Evolutionary conservation across 2,888 invertebrate species (phyloP).

Genomic region (Gymnosoma rotundatum): DNA sequence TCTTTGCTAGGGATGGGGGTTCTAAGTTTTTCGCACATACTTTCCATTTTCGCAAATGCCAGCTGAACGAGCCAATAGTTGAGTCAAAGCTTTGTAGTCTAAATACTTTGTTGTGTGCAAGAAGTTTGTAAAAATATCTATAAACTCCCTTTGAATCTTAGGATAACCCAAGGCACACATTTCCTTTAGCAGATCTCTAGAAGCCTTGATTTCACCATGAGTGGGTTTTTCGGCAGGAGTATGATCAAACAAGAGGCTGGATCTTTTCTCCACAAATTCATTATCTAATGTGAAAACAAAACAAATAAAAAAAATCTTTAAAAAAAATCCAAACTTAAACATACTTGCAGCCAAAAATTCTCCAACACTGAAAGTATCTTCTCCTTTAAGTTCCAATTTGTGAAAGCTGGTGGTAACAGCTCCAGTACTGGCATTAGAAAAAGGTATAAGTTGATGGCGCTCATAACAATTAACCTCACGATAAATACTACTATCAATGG

Average conservation of each 20-base stretch:
- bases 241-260: slow-evolving; percentile 89
- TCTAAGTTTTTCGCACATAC: slow-evolving; percentile 83
- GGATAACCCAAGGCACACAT: slow-evolving; percentile 86
- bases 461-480: slow-evolving; percentile 88
- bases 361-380: slow-evolving; percentile 80
- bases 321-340: background rate
- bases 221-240: slow-evolving; percentile 86
- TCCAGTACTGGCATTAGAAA: slow-evolving; percentile 88
- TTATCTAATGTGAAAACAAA: slow-evolving; percentile 72
- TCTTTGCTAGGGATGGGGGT: fast-evolving
- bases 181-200: slow-evolving; percentile 87
- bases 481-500: slow-evolving; percentile 90
- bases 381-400: slow-evolving; percentile 84
- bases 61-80: slow-evolving; percentile 85
- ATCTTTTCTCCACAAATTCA: slow-evolving; percentile 83
- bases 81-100: slow-evolving; percentile 87
- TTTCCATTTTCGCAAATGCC: slow-evolving; percentile 87
- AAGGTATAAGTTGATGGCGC: slow-evolving; percentile 88
- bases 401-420: slow-evolving; percentile 87
- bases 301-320: background rate
- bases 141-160: slow-evolving; percentile 85
- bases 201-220: slow-evolving; percentile 87
- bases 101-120: slow-evolving; percentile 87
- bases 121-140: slow-evolving; percentile 86
- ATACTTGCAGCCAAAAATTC: slow-evolving; percentile 78